These are phyloP conservation scores for Caretta caretta DNA, from an alignment of 2,113 vertebrate genomes.

Conservation along the genomic window DNA sequence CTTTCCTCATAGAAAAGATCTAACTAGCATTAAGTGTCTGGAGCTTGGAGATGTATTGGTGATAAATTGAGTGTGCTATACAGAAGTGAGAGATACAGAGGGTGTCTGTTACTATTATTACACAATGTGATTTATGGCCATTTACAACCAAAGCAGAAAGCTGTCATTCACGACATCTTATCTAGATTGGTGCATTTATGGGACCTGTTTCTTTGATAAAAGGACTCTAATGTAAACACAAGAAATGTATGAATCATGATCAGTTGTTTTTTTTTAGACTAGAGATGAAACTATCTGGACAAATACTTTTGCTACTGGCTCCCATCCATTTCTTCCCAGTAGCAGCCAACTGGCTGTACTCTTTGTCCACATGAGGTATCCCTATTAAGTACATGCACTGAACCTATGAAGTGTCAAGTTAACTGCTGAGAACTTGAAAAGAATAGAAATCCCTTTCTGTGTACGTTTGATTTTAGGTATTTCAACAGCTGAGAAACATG, in stretches of 20 bases:
- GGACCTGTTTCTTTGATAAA: background rate
- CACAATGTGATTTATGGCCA: background rate
- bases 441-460: background rate
- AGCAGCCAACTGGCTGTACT: background rate
- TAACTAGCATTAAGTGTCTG: background rate
- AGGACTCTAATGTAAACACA: background rate
- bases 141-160: conserved; percentile 7
- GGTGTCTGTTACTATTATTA: background rate
- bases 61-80: background rate
- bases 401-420: background rate
- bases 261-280: background rate
- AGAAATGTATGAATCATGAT: background rate
- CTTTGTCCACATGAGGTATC: background rate
- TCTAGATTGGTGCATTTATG: background rate
- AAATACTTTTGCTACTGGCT: background rate
- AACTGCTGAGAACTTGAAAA: background rate
- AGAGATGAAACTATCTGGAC: background rate
- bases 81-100: background rate
- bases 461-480: accelerated
- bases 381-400: background rate
- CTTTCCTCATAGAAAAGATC: background rate
- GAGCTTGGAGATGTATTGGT: background rate
- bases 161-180: accelerated
- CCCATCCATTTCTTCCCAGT: background rate
- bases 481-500: accelerated